These are phyloP conservation scores for Takifugu ocellatus DNA, from an alignment of 2,797 vertebrate genomes.

Conservation along the genomic window DNA sequence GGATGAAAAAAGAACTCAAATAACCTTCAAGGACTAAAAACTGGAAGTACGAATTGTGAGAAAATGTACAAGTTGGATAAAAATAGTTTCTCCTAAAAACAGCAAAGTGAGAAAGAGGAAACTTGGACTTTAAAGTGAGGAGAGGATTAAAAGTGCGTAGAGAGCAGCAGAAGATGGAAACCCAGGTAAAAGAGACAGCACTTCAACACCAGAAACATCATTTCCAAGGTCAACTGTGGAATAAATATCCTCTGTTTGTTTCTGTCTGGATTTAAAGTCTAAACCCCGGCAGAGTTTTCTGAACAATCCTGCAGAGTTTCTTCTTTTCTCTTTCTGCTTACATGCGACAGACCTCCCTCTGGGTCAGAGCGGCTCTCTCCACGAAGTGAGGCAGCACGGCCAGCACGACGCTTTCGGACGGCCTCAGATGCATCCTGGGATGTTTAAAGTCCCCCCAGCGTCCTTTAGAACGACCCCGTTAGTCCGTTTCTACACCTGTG, in stretches of 20 bases:
- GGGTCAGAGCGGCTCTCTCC: slow-evolving; percentile 67
- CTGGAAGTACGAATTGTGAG: too few species aligned
- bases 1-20: neutral
- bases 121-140: too few species aligned
- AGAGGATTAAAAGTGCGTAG: too few species aligned
- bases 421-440: slow-evolving; percentile 73
- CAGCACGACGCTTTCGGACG: slow-evolving; percentile 59
- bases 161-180: too few species aligned
- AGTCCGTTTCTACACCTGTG: neutral
- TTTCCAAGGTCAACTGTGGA: too few species aligned
- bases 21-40: too few species aligned
- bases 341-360: slow-evolving; percentile 75
- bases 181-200: too few species aligned
- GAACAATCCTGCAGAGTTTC: neutral
- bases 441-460: slow-evolving; percentile 2
- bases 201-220: too few species aligned
- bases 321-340: slow-evolving; percentile 49
- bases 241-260: too few species aligned
- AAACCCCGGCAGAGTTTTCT: neutral
- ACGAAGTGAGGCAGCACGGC: slow-evolving; percentile 72
- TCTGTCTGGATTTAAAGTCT: neutral
- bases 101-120: too few species aligned
- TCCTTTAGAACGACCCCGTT: neutral
- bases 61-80: too few species aligned
- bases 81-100: too few species aligned